phyloP scores from a whole-genome alignment of 2,797 vertebrate species.

The Danio choprae region DNA sequence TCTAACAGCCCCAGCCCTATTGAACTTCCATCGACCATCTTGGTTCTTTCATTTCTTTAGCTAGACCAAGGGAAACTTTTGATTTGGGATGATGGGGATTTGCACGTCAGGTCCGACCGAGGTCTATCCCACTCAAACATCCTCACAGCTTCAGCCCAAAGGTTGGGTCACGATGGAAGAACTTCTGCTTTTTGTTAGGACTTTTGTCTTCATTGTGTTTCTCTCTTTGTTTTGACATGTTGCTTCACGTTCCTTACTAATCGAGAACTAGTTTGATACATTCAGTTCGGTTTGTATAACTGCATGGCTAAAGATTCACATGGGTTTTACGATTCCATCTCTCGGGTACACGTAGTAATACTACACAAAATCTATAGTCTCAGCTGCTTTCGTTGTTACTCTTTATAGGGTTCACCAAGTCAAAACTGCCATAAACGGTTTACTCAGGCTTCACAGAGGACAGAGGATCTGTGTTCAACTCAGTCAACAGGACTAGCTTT shows the following conservation, averaged over 20 bases:
- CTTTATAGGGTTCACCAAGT: conserved; percentile 39
- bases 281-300: conserved; percentile 45
- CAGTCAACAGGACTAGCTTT: conserved; percentile 64
- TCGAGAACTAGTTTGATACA: conserved; percentile 47
- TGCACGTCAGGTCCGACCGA: conserved; percentile 71
- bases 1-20: conserved; percentile 59
- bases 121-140: conserved; percentile 73
- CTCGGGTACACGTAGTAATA: conserved; percentile 1
- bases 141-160: conserved; percentile 73
- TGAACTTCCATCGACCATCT: conserved; percentile 47
- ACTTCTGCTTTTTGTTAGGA: conserved; percentile 60
- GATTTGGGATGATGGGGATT: conserved; percentile 59
- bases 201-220: conserved; percentile 36
- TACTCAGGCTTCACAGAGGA: conserved; percentile 62
- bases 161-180: conserved; percentile 72
- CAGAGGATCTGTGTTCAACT: conserved; percentile 55
- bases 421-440: conserved; percentile 64
- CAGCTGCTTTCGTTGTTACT: conserved; percentile 31
- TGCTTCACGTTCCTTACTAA: conserved; percentile 46
- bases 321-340: conserved; percentile 39
- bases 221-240: conserved; percentile 38
- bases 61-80: conserved; percentile 49
- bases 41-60: conserved; percentile 57
- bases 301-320: conserved; percentile 61
- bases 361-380: conserved; percentile 2